Evolutionary conservation across 1,140 invertebrate species (phyloP).

Genomic region (Lethocerus indicus): DNA sequence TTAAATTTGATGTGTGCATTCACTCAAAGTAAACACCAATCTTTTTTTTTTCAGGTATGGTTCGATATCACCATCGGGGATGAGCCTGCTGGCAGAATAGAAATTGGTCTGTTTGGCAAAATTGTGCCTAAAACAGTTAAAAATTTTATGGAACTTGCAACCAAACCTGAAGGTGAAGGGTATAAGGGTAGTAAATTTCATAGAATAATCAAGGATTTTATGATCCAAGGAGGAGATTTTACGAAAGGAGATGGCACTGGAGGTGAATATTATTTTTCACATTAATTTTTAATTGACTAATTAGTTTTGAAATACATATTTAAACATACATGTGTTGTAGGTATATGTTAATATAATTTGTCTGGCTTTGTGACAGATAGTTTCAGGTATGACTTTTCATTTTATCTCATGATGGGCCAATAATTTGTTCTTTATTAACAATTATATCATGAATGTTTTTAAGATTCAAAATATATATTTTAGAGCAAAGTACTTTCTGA

Average conservation of each 20-base stretch:
- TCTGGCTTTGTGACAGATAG: too few relatives aligned
- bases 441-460: too few relatives aligned
- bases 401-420: too few relatives aligned
- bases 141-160: slow-evolving; percentile 79
- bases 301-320: too few relatives aligned
- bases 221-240: slow-evolving; percentile 91
- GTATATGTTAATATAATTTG: too few relatives aligned
- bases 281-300: too few relatives aligned
- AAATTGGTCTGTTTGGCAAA: slow-evolving; percentile 87
- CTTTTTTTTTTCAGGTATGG: slow-evolving; percentile 48
- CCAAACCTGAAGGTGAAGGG: slow-evolving; percentile 58
- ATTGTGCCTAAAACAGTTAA: slow-evolving; percentile 88
- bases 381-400: too few relatives aligned
- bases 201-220: slow-evolving; percentile 83
- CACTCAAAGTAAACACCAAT: neutral
- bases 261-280: slow-evolving; percentile 30
- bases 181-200: slow-evolving; percentile 86
- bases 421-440: too few relatives aligned
- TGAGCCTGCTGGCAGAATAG: slow-evolving; percentile 55
- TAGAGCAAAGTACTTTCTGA: too few relatives aligned
- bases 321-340: too few relatives aligned
- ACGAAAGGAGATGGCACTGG: slow-evolving; percentile 85
- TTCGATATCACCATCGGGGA: slow-evolving; percentile 86
- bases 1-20: neutral
- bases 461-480: too few relatives aligned